Evolutionary conservation across 2,888 invertebrate species (phyloP).

Genomic region (Cheilosia pagana): DNA sequence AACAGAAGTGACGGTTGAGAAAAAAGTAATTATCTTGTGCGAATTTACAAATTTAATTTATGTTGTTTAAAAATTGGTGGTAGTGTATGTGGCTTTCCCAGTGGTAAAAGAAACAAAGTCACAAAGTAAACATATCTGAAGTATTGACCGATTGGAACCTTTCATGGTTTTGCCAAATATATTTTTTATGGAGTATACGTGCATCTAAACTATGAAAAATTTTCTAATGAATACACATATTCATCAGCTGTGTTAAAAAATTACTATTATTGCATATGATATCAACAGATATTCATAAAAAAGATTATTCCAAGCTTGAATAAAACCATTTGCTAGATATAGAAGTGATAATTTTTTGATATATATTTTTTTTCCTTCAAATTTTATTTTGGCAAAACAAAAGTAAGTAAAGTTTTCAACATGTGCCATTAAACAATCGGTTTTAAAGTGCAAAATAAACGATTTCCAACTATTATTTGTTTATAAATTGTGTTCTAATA

Average conservation of each 20-base stretch:
- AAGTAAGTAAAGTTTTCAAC: conserved; percentile 64
- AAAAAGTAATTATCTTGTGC: conserved; percentile 57
- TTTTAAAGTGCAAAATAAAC: neutral
- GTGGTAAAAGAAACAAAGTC: conserved; percentile 61
- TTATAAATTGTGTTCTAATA: conserved; percentile 14
- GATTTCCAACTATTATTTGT: conserved; percentile 33
- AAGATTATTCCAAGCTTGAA: conserved; percentile 40
- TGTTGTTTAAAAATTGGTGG: conserved; percentile 41
- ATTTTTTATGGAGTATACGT: conserved; percentile 52
- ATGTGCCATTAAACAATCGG: conserved; percentile 39
- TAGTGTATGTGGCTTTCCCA: conserved; percentile 64
- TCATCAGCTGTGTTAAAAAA: conserved; percentile 47
- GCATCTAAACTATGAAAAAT: conserved; percentile 40
- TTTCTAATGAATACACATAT: conserved; percentile 56
- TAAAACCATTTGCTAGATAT: conserved; percentile 57
- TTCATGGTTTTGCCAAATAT: conserved; percentile 65
- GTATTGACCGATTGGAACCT: conserved; percentile 65
- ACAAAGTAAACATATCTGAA: conserved; percentile 72
- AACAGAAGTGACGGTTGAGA: conserved; percentile 39
- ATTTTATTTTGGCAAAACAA: conserved; percentile 62
- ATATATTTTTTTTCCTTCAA: conserved; percentile 6
- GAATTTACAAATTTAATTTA: conserved; percentile 49
- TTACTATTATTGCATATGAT: conserved; percentile 36
- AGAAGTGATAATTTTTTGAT: conserved; percentile 35
- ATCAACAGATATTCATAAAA: conserved; percentile 73